Base-by-base conservation (phyloP, 1,140 invertebrate genomes). In the Episyrphus balteatus region DNA sequence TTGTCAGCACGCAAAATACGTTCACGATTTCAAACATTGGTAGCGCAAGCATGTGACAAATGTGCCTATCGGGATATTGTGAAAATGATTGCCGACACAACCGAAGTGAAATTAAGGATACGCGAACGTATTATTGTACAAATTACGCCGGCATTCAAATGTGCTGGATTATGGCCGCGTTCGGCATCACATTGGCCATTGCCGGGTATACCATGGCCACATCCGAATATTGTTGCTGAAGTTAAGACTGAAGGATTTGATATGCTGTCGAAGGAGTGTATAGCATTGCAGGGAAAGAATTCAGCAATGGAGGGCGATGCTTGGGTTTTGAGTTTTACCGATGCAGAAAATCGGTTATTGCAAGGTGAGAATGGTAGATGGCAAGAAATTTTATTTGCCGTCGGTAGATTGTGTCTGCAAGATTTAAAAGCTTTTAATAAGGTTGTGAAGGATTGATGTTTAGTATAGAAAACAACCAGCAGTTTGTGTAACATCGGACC, bases 161-260 rank as follows among this genome's bases (percentile, higher is more conserved):
- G 93, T 59, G 84, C 84, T 19, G 89, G 90, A 21, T 84, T 97
- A 21, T 97, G 93, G 93, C 93, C 92, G 0, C 72, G 92, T 19
- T 92, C 87, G 0, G 92, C 92, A 0, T 82, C 88, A 0, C 90
- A 94, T 53, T 97, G 93, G 93, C 92, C 93, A 1, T 75, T 88
- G 18, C 82, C 87, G 0, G 84, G 88, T 49, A 86, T 88, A 45
- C 79, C 86, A 5, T 94, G 92, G 92, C 90, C 90, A 2, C 84
- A 88, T 70, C 87, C 87, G 1, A 88, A 84, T 56, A 75, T 92
- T 18, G 87, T 92, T 5, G 86, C 86, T 26, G 90, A 95, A 65
- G 90, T 93, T 6, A 93, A 94, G 68, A 88, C 86, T 10, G 91
- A 96, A 70, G 92, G 92, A 2, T 96, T 96, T 66, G 88, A 95